Base-by-base conservation (phyloP, 2,888 invertebrate genomes). In the Ashinkailepas kermadecensis region DNA sequence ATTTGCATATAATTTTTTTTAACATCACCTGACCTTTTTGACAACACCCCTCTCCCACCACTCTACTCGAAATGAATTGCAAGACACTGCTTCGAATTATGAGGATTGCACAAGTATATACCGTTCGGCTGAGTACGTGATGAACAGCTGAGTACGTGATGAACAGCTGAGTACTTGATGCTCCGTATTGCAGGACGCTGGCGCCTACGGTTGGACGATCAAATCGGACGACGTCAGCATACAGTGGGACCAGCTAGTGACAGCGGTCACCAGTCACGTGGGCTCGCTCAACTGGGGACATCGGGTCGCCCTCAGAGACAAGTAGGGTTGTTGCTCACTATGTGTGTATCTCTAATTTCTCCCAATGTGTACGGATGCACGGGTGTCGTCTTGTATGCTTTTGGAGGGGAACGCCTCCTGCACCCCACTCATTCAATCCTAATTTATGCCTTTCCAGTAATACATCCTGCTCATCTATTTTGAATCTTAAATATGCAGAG, bases 281-380 rank as follows among this genome's bases (percentile, higher is more conserved):
- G 87, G 87, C 54, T 88, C 88, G 0, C 85, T 90, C 80, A 91
- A 90, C 85, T 90, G 89, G 89, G 88, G 88, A n/a, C 90, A 90
- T 85, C 86, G 89, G 67, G 88, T 89, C 13, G 86, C 87, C 57
- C 86, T 91, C 18, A 85, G 88, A 79, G 87, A 88, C 81, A 88
- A 88, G 84, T 87, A 86, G 4, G 70, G 13, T 21, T 67, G 39
- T 39, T 39, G 39, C 39, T 39, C 39, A 39, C 39, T 39, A 39
- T 39, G 39, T 4, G 4, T 39, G 39, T 39, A 39, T 39, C 1
- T 39, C 1, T 39, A 39, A 39, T 39, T 4, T 39, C n/a, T n/a
- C 2, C 4, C 39, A 39, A 39, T 39, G 39, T 39, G 39, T 39
- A 39, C 4, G 39, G 39, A 39, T 39, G 39, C 39, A 39, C 4